A percentile compares a stretch with the other conserved stretches of the same genome.
Conservation (phyloP, 2,797 vertebrate genomes). For the Lacerta bilineata region DNA sequence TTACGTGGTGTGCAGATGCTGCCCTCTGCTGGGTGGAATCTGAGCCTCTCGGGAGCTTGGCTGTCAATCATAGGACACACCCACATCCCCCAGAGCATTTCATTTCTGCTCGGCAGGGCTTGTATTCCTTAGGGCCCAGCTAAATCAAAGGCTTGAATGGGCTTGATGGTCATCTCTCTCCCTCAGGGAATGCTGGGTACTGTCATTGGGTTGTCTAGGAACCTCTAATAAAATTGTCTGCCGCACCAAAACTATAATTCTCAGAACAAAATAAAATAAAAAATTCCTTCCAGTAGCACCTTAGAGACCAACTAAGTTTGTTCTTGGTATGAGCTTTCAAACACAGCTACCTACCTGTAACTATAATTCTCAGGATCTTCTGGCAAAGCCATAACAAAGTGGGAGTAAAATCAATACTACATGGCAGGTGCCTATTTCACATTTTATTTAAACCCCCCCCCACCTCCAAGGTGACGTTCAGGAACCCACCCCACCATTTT, state of each 20-base stretch:
- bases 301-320: too few species aligned
- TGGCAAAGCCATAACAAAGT: neutral
- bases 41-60: neutral
- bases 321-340: too few species aligned
- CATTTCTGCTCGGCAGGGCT: too few species aligned
- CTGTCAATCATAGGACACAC: neutral
- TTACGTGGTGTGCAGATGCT: neutral
- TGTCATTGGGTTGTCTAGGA: neutral
- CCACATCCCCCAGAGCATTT: too few species aligned
- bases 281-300: too few species aligned
- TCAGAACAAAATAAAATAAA: too few species aligned
- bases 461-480: neutral
- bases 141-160: too few species aligned
- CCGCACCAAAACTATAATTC: neutral
- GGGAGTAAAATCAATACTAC: neutral
- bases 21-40: constrained; percentile 8
- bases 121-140: neutral
- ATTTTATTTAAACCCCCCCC: neutral
- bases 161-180: neutral
- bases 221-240: neutral
- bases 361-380: too few species aligned
- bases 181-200: neutral
- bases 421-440: neutral
- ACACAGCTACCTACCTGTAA: neutral
- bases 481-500: neutral